phyloP scores from a whole-genome alignment of 2,888 invertebrate species.

The Calameuta pallipes region DNA sequence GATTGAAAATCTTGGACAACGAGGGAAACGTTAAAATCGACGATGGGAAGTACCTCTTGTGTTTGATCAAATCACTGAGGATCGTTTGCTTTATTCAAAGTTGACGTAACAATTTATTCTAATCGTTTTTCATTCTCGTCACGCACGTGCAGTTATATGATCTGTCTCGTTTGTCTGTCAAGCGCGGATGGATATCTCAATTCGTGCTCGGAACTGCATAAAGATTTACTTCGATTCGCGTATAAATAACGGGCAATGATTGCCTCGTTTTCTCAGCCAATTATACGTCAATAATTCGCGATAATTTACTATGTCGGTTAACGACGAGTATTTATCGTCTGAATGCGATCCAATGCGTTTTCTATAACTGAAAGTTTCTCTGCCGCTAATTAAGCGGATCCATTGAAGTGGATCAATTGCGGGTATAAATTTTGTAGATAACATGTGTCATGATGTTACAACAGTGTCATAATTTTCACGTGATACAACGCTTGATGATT shows the following conservation, averaged over 20 bases:
- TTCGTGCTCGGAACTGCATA: neutral
- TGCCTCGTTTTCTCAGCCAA: neutral
- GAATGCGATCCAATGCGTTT: neutral
- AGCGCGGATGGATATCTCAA: neutral
- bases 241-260: neutral
- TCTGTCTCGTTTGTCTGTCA: slow-evolving; percentile 4
- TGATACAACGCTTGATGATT: neutral
- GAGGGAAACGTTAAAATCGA: neutral
- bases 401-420: neutral
- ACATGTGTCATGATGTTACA: neutral
- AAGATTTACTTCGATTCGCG: neutral
- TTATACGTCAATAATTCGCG: neutral
- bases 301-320: neutral
- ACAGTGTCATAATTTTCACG: neutral
- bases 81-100: neutral
- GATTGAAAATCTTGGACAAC: neutral
- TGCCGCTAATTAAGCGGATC: neutral
- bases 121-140: neutral
- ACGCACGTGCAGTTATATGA: slow-evolving; percentile 4
- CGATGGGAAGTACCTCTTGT: neutral
- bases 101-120: neutral
- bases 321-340: neutral
- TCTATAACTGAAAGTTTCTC: neutral
- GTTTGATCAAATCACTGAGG: neutral
- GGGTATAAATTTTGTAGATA: neutral